These are phyloP conservation scores for Drosophila melanogaster DNA, from an alignment of 1,140 invertebrate species.

Conservation along the genomic window DNA sequence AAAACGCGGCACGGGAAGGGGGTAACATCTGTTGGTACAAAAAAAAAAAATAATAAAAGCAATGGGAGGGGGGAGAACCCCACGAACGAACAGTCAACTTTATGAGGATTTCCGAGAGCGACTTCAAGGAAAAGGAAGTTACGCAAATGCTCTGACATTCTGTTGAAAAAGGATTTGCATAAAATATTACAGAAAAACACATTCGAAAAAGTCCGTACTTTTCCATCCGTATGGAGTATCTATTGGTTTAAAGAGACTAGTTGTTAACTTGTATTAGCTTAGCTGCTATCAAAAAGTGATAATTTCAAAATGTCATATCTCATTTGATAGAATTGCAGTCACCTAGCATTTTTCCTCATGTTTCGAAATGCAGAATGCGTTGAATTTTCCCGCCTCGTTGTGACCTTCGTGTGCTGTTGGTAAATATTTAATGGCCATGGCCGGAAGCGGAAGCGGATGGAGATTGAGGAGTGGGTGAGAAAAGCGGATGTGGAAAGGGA, in stretches of 20 bases:
- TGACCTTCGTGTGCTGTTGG: constrained; percentile 15
- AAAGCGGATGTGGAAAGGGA: constrained; percentile 61
- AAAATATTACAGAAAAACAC: background rate
- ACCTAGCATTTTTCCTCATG: background rate
- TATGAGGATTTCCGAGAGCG: constrained; percentile 4
- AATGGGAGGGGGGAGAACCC: background rate
- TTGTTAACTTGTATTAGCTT: no score
- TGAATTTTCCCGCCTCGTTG: constrained; percentile 2
- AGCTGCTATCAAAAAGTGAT: no score
- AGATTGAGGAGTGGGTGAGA: constrained; percentile 5
- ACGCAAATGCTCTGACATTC: background rate
- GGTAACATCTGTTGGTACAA: constrained; percentile 17
- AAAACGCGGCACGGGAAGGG: background rate
- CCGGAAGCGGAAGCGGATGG: constrained; percentile 10
- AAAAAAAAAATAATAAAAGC: constrained; percentile 1
- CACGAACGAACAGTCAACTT: constrained; percentile 10
- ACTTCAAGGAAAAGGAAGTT: constrained; percentile 10
- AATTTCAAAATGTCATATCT: background rate
- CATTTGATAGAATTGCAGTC: no score
- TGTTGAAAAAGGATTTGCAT: background rate
- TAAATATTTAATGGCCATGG: constrained; percentile 33
- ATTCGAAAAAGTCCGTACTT: no score
- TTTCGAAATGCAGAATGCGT: background rate
- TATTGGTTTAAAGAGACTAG: no score
- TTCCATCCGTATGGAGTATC: no score